A percentile compares a stretch with the other conserved stretches of the same genome.
These are phyloP conservation scores for Eledona agricola DNA, from an alignment of 2,888 invertebrate species.

Conservation along the genomic window DNA sequence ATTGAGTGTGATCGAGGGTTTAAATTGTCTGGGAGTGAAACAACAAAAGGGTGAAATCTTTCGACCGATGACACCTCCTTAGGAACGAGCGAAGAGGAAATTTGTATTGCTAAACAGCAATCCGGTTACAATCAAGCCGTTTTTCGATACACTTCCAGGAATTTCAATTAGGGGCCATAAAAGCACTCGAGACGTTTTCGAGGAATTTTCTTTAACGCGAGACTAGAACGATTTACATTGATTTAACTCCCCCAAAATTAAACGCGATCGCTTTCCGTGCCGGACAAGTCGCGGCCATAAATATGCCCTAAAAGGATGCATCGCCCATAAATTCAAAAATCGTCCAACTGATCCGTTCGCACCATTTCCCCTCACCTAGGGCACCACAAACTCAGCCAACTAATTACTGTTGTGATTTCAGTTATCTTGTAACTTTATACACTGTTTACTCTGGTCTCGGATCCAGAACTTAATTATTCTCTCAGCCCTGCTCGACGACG, in stretches of 20 bases:
- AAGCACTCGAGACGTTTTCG: conserved; percentile 17
- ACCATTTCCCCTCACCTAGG: conserved; percentile 8
- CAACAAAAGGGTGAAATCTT: conserved; percentile 17
- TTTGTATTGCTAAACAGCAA: conserved; percentile 11
- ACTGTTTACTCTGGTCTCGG: conserved; percentile 8
- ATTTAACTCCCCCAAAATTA: conserved; percentile 45
- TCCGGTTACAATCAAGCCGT: conserved; percentile 13
- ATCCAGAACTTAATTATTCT: conserved; percentile 14
- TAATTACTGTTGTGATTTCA: conserved; percentile 14
- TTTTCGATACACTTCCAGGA: conserved; percentile 21
- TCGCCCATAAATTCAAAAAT: conserved; percentile 15
- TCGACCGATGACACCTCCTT: conserved; percentile 21
- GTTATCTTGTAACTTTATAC: conserved; percentile 20
- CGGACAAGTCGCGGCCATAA: conserved; percentile 54
- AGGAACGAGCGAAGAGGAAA: conserved; percentile 2
- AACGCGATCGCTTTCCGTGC: conserved; percentile 51
- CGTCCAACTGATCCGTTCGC: conserved; percentile 9
- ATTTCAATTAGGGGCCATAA: conserved; percentile 31
- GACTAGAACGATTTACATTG: conserved; percentile 47
- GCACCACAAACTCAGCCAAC: conserved; percentile 7
- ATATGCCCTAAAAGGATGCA: conserved; percentile 43
- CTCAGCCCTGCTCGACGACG: conserved; percentile 8
- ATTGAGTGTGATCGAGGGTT: conserved; percentile 29
- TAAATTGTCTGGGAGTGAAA: conserved; percentile 20
- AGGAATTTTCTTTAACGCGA: conserved; percentile 27